These are phyloP conservation scores for Australoheros facetus DNA, from an alignment of 2,797 vertebrate genomes.

Conservation along the genomic window DNA sequence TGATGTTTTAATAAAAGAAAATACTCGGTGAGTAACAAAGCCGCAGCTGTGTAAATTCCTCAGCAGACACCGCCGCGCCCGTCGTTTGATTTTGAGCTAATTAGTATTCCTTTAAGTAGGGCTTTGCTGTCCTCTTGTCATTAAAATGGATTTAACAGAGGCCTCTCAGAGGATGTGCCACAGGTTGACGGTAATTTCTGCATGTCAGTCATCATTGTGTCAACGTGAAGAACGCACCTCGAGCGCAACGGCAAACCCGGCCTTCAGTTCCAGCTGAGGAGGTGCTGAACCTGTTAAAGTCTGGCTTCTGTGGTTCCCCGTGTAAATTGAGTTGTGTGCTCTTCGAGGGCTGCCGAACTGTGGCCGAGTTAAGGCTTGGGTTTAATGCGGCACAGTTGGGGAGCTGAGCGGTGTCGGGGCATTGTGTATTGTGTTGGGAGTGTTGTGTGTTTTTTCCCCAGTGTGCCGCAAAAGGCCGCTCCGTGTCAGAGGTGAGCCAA, in stretches of 20 bases:
- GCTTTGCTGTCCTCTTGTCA: constrained; percentile 41
- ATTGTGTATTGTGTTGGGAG: constrained; percentile 50
- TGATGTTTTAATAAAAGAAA: constrained; percentile 61
- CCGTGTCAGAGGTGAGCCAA: constrained; percentile 76
- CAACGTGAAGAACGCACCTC: not conserved
- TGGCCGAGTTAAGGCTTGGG: not conserved
- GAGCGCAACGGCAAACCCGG: not conserved
- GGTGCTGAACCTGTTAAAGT: not conserved
- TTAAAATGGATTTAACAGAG: constrained; percentile 60
- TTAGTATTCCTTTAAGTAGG: constrained; percentile 66
- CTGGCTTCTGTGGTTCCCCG: not conserved
- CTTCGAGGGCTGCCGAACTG: not conserved
- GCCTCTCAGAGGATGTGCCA: constrained; percentile 31
- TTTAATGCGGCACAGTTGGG: constrained; percentile 20
- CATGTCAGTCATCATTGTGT: constrained; percentile 28
- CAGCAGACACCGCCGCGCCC: constrained; percentile 26
- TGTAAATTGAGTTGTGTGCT: not conserved
- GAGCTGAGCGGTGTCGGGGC: constrained; percentile 21
- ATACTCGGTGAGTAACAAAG: constrained; percentile 39
- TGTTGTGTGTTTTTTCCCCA: constrained; percentile 72
- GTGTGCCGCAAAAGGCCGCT: constrained; percentile 57
- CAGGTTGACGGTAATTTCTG: constrained; percentile 39
- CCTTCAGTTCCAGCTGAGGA: not conserved
- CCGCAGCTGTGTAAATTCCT: constrained; percentile 61
- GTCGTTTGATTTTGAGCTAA: constrained; percentile 58